Base-by-base conservation (phyloP, 2,888 invertebrate species). In the Priapulus caudatus region DNA sequence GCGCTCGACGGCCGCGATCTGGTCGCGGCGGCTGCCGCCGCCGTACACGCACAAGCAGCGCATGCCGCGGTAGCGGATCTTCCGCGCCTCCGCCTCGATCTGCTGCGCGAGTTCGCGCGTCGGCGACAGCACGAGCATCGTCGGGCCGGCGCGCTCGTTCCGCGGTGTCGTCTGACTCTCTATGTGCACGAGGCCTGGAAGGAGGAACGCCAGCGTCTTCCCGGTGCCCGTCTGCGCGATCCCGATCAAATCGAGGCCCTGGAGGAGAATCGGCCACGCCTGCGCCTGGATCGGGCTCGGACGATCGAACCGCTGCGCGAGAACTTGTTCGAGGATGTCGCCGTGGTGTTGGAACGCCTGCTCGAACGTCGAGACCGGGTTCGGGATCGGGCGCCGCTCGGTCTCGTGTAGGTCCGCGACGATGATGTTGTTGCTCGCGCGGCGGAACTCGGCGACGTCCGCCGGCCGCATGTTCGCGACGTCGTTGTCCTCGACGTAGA, bases 191-290 rank as follows among this genome's bases (percentile, higher is more conserved):
- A 33, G 33, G n/a, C 33, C 33, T 5, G 33, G 33, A 5, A 33
- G n/a, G 10, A 33, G 33, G 33, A 33, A 33, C 33, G 33, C 33
- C n/a, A 33, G 33, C 24, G 45, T 50, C 55, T 64, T 66, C 69
- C 79, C 80, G 18, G 88, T 88, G 52, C 89, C 89, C 3, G 90
- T 90, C 73, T 92, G 93, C 1, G 95, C 95, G 59, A 97, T 93
- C 4, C 95, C 95, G 68, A 97, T 93, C 67, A 95, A 72, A 72
- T 97, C 95, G 65, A 84, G 81, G 0, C 97, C 97, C 64, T 81
- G 80, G 44, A 97, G 72, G 0, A 95, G 75, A 55, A 95, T 79
- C 1, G 97, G 97, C 95, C 95, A 97, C 0, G 89, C 85, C 73
- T 93, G 92, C 54, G 82, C 76, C 71, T 95, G 90, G 53, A 72